These are phyloP conservation scores for Fulica atra DNA, from an alignment of 2,113 vertebrate species.

Conservation along the genomic window DNA sequence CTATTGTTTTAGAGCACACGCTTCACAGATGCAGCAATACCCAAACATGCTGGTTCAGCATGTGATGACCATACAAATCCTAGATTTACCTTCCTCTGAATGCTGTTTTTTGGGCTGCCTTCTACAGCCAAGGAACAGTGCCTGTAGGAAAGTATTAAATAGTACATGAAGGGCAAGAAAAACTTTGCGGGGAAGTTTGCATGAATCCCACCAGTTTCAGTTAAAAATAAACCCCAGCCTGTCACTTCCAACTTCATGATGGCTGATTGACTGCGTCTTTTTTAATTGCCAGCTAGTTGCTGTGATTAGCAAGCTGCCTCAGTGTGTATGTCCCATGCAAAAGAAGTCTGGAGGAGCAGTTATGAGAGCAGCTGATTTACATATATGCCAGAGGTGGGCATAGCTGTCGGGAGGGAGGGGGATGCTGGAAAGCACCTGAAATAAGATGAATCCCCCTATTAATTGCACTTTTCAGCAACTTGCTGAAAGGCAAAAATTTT, in stretches of 20 bases:
- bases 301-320: constrained; percentile 25
- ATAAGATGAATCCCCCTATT: neutral
- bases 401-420: neutral
- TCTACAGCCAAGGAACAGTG: neutral
- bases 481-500: neutral
- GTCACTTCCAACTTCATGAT: constrained; percentile 8
- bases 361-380: neutral
- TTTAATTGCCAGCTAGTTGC: constrained; percentile 4
- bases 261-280: constrained; percentile 14
- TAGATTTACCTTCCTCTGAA: neutral
- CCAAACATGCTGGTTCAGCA: neutral
- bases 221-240: constrained; percentile 32
- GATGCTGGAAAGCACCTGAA: neutral
- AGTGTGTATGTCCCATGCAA: neutral
- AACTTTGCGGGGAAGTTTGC: neutral
- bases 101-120: neutral
- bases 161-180: neutral
- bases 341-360: neutral
- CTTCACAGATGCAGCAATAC: neutral
- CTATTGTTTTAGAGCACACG: neutral
- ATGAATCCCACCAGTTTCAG: neutral
- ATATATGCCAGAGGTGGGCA: neutral
- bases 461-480: neutral
- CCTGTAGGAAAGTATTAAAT: neutral
- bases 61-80: neutral